Evolutionary conservation across 1,140 invertebrate species (phyloP).

Genomic region (Pararge aegeria): DNA sequence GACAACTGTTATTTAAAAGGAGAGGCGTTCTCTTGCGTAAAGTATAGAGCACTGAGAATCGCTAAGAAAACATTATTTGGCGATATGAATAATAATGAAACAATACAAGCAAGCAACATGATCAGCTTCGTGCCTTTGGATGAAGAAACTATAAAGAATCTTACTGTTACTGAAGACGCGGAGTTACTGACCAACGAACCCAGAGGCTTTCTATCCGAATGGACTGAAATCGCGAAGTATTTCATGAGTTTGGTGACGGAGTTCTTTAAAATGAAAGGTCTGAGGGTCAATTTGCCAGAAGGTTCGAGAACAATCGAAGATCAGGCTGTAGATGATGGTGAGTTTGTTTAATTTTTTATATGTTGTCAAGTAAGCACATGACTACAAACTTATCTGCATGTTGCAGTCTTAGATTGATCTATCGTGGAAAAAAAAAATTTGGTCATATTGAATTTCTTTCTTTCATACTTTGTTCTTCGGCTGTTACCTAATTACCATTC

Average conservation of each 20-base stretch:
- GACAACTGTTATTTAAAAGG: constrained; percentile 62
- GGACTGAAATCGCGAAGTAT: constrained; percentile 67
- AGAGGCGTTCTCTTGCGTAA: constrained; percentile 66
- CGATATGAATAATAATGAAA: constrained; percentile 54
- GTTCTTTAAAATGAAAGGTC: constrained; percentile 61
- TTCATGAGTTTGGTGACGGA: constrained; percentile 60
- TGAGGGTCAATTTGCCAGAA: constrained; percentile 62
- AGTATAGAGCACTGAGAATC: constrained; percentile 70
- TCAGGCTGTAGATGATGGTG: constrained; percentile 50
- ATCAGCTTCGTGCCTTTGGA: constrained; percentile 67
- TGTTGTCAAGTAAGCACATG: too few relatives aligned
- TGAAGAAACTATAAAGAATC: constrained; percentile 45
- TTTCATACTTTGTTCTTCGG: too few relatives aligned
- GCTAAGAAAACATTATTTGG: constrained; percentile 65
- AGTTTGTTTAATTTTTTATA: constrained; percentile 25
- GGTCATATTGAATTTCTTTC: too few relatives aligned
- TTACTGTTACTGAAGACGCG: constrained; percentile 40
- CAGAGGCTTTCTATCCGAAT: constrained; percentile 62
- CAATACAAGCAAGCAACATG: constrained; percentile 55
- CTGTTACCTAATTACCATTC: too few relatives aligned
- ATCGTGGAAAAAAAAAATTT: too few relatives aligned
- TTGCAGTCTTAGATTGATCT: too few relatives aligned
- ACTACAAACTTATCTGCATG: too few relatives aligned
- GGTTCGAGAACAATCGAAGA: constrained; percentile 66
- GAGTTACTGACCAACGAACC: constrained; percentile 42